Percentiles rank a stretch among this genome's conserved stretches.
These are phyloP conservation scores for Dysidea cf. avara DNA, from an alignment of 37 sponge, comb jelly and placozoan species.

Conservation along the genomic window DNA sequence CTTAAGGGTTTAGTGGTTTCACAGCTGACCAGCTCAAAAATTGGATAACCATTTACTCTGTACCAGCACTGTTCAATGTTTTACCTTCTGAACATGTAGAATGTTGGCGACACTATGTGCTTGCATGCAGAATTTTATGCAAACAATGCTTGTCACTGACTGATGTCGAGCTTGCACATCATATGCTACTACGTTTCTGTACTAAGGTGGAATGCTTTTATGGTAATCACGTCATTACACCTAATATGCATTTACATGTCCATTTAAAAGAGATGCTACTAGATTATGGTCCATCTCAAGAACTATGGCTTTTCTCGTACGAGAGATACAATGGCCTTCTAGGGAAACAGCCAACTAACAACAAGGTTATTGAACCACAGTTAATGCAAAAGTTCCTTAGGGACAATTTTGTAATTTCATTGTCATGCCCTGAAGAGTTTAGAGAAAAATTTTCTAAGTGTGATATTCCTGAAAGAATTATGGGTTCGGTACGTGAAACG, in stretches of 20 bases:
- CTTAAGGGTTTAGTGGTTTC: slow-evolving; percentile 12
- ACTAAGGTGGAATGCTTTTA: slow-evolving; percentile 17
- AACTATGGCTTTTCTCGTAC: slow-evolving; percentile 38
- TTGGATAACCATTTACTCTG: slow-evolving; percentile 36
- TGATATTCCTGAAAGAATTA: not conserved
- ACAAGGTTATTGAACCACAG: slow-evolving; percentile 4
- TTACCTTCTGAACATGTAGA: slow-evolving; percentile 33
- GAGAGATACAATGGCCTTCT: slow-evolving; percentile 49
- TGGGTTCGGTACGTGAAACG: not conserved
- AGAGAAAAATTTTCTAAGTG: not conserved
- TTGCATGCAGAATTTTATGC: slow-evolving; percentile 28
- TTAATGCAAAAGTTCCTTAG: slow-evolving; percentile 5
- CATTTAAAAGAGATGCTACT: slow-evolving; percentile 22
- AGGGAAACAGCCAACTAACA: slow-evolving; percentile 22
- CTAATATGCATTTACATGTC: slow-evolving; percentile 14
- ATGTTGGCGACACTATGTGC: slow-evolving; percentile 36
- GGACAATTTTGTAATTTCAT: not conserved
- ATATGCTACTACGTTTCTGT: slow-evolving; percentile 40
- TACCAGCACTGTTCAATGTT: slow-evolving; percentile 20
- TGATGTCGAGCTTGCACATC: slow-evolving; percentile 34
- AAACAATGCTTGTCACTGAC: too few relatives aligned
- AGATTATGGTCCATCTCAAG: slow-evolving; percentile 44
- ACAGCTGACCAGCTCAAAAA: slow-evolving; percentile 45
- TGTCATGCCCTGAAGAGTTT: not conserved
- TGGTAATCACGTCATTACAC: slow-evolving; percentile 26